Evolutionary conservation across 2,888 invertebrate genomes (phyloP), one percentile per base, ranked within the genome.

Genomic region (Thera obeliscata): DNA sequence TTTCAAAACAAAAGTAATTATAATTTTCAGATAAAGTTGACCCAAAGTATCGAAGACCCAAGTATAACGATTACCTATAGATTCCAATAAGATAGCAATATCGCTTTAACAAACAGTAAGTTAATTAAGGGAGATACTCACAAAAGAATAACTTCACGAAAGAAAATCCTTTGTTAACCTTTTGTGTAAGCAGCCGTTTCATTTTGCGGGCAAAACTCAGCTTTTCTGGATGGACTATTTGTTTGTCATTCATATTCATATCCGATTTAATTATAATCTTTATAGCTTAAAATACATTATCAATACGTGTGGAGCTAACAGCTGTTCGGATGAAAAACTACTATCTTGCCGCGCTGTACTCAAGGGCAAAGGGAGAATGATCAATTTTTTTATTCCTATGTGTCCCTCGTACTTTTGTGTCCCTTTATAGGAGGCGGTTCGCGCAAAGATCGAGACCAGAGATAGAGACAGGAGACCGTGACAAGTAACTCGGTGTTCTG

Each of bases 41-140:
- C n/a, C 6, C 11, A 59, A 56, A 56, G 56, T 56, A 63, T 56
- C 33, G 56, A 38, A 61, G 22, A 36, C 8, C 48, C 35, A 59
- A 61, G 33, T 62, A 60, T 3, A 57, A 43, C 56, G 55, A 67
- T 64, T 57, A 65, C 41, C 41, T 41, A 41, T 6, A 63, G 69
- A 69, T 67, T 36, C 22, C 48, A 65, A 56, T 56, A 11, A 61
- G 67, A 72, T 69, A 69, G 65, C 43, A 65, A 61, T 48, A 65
- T 56, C 56, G 55, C 60, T 54, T 35, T 43, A 59, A 61, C 55
- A 63, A 67, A 65, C 69, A 65, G 65, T 63, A 55, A 54, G 56
- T 67, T 69, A 62, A 66, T 64, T 71, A 67, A 67, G 38, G 22
- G 22, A 22, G 22, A n/a, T n/a, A 61, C 43, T 61, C n/a, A 3